phyloP scores from a whole-genome alignment of 2,113 vertebrate species.

The Urocynchramus pylzowi region DNA sequence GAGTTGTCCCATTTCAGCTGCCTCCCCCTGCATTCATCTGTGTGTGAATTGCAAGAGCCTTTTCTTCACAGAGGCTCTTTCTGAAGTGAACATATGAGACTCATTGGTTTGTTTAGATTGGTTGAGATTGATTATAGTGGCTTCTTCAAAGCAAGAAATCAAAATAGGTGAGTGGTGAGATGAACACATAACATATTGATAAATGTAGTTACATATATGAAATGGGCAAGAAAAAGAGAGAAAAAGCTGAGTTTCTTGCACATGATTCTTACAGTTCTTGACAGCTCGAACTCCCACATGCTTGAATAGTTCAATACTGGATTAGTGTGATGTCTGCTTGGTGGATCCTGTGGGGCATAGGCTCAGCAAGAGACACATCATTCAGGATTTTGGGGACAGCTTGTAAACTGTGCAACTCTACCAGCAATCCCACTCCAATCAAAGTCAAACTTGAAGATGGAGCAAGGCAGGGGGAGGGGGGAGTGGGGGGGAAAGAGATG shows the following conservation, averaged over 20 bases:
- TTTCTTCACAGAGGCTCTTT: background rate
- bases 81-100: background rate
- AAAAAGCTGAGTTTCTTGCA: slow-evolving; percentile 14
- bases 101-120: background rate
- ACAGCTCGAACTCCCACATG: slow-evolving; percentile 63
- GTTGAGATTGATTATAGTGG: background rate
- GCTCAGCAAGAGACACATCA: background rate
- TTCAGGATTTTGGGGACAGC: slow-evolving; percentile 21
- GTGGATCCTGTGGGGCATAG: background rate
- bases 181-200: slow-evolving; percentile 34
- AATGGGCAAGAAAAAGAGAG: slow-evolving; percentile 25
- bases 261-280: slow-evolving; percentile 61
- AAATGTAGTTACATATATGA: slow-evolving; percentile 47
- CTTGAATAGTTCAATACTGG: slow-evolving; percentile 66
- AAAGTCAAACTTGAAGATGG: background rate
- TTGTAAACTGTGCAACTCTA: slow-evolving; percentile 16
- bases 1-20: background rate
- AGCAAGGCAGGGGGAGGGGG: fast-evolving
- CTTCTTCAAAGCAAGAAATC: slow-evolving; percentile 23
- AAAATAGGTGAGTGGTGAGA: background rate
- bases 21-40: background rate
- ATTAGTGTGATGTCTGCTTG: slow-evolving; percentile 61
- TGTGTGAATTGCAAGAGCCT: background rate
- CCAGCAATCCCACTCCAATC: background rate
- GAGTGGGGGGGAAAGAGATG: fast-evolving